Base-by-base conservation (phyloP, 2,888 invertebrate species). In the Phyllotreta cruciferae region DNA sequence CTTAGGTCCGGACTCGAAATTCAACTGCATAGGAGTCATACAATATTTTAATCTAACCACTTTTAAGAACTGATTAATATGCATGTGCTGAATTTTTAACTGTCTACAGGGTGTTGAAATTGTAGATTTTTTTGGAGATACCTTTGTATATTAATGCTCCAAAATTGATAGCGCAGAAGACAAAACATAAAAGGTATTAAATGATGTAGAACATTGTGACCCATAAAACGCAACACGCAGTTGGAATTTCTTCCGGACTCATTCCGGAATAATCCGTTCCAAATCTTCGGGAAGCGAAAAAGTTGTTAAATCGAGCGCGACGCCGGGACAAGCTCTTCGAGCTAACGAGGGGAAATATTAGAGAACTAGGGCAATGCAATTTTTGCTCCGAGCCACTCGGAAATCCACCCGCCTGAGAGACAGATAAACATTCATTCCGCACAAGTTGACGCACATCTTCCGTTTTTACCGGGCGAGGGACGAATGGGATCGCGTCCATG, bases 1-100 rank as follows among this genome's bases (percentile, higher is more conserved):
- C 58, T 39, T 41, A 58, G 58, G 58, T 58, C 58, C 58, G 50
- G 58, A 41, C 50, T 58, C 41, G 5, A 38, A 49, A 39, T 57
- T 57, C 49, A 35, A 47, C 6, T 47, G 24, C 24, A 24, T 24
- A 24, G 24, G 24, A 24, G 24, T 24, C 24, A 24, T 24, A 24
- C 24, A 24, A 24, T 24, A 24, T 24, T 24, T 24, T 24, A 3
- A 24, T 24, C 24, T 24, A 24, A 24, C 24, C 1, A 24, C 24
- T 24, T 24, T 24, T 24, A 24, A 24, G 24, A 24, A 24, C 24
- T 24, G 24, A 24, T 24, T 24, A 24, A 24, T 24, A 24, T 24
- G 24, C 4, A 24, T 24, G 4, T 4, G 24, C 24, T 24, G 1
- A 1, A 24, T 24, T 24, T 24, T 24, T 24, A 24, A 24, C 24